Base-by-base conservation (phyloP, 2,797 vertebrate species). In the Hozukius guyotensis region DNA sequence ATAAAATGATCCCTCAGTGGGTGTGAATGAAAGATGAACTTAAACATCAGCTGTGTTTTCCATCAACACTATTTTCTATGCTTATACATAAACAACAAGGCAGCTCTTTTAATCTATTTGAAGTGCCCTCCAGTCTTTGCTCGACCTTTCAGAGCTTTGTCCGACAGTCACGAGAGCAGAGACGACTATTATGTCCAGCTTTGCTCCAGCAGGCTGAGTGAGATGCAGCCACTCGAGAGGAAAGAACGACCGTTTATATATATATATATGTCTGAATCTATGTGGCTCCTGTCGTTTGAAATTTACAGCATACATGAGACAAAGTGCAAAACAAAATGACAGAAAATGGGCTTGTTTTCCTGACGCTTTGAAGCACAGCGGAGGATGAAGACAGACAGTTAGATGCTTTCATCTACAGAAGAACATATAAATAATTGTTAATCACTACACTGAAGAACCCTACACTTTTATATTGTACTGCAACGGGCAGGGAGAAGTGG, bases 91-190 rank as follows among this genome's bases (percentile, higher is more conserved):
- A 85, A 92, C 87, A 90, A 90, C 74, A 65, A 36, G 68, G 80
- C 67, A 75, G 75, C 78, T 79, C 29, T 85, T 92, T 82, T 90
- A 79, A 89, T 91, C 80, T 85, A 70, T 75, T 24, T 87, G 80
- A 91, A 94, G 93, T 74, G 78, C 74, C 76, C 89, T 92, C 72
- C 63, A 59, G 38, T 73, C 61, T 6, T 2, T 64, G 63, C 82
- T 92, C 78, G 63, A 83, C 80, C 89, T 87, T 72, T 46, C 77
- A 87, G 87, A 88, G 75, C 56, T 62, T 46, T 13, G 64, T 75
- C 71, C 69, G n/a, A 25, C 65, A 62, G 74, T 85, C 69, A 59
- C 65, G 46, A 87, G 80, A 81, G 76, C 72, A 52, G 82, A 86
- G 65, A 36, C 12, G 36, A 84, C 71, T 72, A 82, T 85, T 84